Conservation (phyloP, 1,140 invertebrate genomes). For the Camponotus floridanus region DNA sequence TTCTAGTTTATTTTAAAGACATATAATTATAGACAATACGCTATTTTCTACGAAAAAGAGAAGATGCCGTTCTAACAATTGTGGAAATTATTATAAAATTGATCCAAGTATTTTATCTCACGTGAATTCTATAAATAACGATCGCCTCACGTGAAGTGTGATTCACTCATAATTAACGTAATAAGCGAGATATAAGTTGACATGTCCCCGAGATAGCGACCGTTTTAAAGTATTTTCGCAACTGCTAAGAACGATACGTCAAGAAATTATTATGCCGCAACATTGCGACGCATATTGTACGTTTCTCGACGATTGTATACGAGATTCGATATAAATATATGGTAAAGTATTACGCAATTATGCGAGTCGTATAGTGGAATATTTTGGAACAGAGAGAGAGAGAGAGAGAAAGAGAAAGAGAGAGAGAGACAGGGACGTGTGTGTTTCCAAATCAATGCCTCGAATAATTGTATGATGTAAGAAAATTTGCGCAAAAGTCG, state of each 20-base stretch:
- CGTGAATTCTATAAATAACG: constrained; percentile 16
- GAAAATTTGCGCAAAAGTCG: too few species aligned
- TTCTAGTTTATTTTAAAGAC: not conserved
- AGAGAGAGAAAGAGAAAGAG: not conserved
- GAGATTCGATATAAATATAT: not conserved
- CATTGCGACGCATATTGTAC: not conserved
- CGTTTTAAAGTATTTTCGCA: constrained; percentile 40
- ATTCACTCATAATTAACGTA: not conserved
- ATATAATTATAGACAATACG: not conserved
- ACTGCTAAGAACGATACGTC: not conserved
- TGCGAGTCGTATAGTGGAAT: not conserved
- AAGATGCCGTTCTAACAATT: not conserved
- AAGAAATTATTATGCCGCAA: not conserved
- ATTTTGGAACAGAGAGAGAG: not conserved
- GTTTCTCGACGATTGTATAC: not conserved
- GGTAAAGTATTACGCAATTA: constrained; percentile 1
- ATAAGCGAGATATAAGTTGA: not conserved
- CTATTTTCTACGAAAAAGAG: not conserved
- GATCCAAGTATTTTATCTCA: not conserved
- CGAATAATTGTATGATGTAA: not conserved
- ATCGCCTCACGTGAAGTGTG: not conserved
- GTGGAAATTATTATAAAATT: constrained; percentile 16
- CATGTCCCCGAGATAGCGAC: not conserved
- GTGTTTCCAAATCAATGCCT: not conserved
- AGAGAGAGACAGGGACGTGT: not conserved